phyloP scores from a whole-genome alignment of 2,888 invertebrate species.

The Lordiphosa fenestrarum region DNA sequence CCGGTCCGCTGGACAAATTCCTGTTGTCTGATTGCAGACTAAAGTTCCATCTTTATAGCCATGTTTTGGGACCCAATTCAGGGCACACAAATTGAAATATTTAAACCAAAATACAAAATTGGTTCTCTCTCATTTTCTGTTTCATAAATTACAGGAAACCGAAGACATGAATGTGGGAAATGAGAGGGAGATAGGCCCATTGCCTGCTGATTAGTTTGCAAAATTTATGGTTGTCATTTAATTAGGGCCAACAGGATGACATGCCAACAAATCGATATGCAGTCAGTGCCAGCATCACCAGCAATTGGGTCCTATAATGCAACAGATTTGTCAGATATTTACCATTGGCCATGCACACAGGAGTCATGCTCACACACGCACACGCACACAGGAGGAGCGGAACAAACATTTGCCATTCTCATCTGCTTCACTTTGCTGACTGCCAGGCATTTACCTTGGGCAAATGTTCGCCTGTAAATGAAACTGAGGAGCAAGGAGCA shows the following conservation, averaged over 20 bases:
- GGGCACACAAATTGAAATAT: too few relatives aligned
- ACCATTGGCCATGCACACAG: constrained; percentile 28
- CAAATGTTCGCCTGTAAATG: constrained; percentile 42
- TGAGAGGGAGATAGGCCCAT: not conserved
- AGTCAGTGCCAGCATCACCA: constrained; percentile 21
- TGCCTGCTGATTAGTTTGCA: constrained; percentile 40
- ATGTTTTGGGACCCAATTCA: too few relatives aligned
- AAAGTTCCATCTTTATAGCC: too few relatives aligned
- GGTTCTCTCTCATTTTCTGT: too few relatives aligned
- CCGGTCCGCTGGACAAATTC: too few relatives aligned
- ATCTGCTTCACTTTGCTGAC: constrained; percentile 19
- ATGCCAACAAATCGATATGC: constrained; percentile 45
- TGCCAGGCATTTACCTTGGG: constrained; percentile 37
- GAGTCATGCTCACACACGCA: constrained; percentile 10
- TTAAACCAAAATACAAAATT: too few relatives aligned
- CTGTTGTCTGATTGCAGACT: too few relatives aligned
- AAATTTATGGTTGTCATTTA: constrained; percentile 71
- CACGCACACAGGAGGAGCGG: constrained; percentile 21
- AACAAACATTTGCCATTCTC: constrained; percentile 33
- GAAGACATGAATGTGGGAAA: constrained; percentile 1
- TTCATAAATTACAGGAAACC: too few relatives aligned
- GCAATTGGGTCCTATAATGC: constrained; percentile 53
- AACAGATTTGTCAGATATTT: constrained; percentile 66
- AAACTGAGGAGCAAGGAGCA: constrained; percentile 11
- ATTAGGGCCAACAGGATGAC: constrained; percentile 49